Percentiles rank a stretch among this genome's conserved stretches.
Conservation (phyloP, 2,888 invertebrate genomes). For the Drosophila picticornis region DNA sequence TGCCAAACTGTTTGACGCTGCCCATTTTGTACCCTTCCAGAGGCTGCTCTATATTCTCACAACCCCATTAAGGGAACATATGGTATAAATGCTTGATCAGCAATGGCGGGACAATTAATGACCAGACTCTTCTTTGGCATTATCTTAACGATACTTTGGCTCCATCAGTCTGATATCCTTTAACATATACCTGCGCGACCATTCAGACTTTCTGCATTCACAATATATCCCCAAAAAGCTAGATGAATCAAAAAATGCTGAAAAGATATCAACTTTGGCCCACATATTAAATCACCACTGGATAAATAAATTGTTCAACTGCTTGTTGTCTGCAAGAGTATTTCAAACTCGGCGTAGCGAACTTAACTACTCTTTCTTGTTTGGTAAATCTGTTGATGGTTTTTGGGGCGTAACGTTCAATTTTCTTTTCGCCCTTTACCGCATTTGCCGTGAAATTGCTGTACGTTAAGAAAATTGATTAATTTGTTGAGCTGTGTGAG, state of each 20-base stretch:
- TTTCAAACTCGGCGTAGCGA: neutral
- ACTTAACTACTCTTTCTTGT: neutral
- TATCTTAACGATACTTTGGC: neutral
- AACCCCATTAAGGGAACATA: neutral
- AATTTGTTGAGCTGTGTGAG: conserved; percentile 70
- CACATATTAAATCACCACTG: no score
- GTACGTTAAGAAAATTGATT: conserved; percentile 79
- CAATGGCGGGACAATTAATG: neutral
- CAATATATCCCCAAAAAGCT: neutral
- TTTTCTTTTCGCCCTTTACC: conserved; percentile 52
- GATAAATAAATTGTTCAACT: neutral
- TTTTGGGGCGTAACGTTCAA: conserved; percentile 59
- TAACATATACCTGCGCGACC: neutral
- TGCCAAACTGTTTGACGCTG: conserved; percentile 21
- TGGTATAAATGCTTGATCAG: neutral
- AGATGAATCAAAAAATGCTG: neutral
- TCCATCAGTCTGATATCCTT: neutral
- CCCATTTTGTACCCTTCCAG: neutral
- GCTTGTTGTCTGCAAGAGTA: neutral
- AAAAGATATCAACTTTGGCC: neutral
- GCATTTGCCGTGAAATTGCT: conserved; percentile 65
- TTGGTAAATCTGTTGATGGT: conserved; percentile 62
- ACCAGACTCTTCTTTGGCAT: neutral
- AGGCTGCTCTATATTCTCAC: neutral
- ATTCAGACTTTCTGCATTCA: neutral